Base-by-base conservation (phyloP, 2,797 vertebrate species). In the Eleutherodactylus coqui region DNA sequence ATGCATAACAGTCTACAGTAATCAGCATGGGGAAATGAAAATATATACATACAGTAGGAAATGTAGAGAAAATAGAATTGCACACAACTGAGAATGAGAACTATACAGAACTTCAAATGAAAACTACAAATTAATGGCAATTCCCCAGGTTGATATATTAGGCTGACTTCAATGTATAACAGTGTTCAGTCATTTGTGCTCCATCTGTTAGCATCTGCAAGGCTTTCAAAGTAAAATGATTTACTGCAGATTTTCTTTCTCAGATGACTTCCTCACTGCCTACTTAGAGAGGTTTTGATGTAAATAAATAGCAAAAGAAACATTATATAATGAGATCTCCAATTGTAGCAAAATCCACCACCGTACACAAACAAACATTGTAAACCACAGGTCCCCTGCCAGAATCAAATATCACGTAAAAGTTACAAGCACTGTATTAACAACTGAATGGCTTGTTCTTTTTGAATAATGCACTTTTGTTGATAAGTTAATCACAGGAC, bases 201-300 rank as follows among this genome's bases (percentile, higher is more conserved):
- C 77, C 77, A 79, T 79, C 77, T 79, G 77, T 60, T 60, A 14
- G 36, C 45, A 69, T 67, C 60, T 49, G 47, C 27, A 49, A 51
- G 69, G 27, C 38, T 64, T 32, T 80, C 53, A 62, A 60, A 80
- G 36, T 19, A 64, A 43, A 60, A 45, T 41, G 58, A 64, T 80
- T 62, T 80, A 62, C 58, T 80, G 51, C 14, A 19, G 14, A 62
- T 45, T 29, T 62, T 9, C 11, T 27, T 41, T 41, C 43, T 58
- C 77, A 62, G 49, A 78, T 78, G 75, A 38, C 36, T 41, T 41
- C 1, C 24, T 43, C 69, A 3, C 69, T 45, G 69, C 38, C 41
- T 43, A n/a, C 69, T 73, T 45, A 73, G 10, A 73, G 11, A 73
- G 69, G 24, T 43, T 36, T 45, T 45, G n/a, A 73, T 73, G 41